Evolutionary conservation across 2,888 invertebrate genomes (phyloP), one percentile per base, ranked within the genome.

Genomic region (Thumatha senex): DNA sequence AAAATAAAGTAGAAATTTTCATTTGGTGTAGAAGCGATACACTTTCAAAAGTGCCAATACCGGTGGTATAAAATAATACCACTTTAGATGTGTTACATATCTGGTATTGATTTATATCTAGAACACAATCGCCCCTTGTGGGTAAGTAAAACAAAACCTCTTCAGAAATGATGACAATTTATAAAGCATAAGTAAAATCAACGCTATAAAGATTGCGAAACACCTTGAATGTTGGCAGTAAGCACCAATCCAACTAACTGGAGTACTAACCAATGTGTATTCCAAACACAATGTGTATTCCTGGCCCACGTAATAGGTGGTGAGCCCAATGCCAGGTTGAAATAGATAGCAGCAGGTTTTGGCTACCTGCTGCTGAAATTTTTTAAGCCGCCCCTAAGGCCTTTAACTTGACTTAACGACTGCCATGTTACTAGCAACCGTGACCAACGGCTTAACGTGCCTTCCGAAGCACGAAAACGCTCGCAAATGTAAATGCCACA

Each of bases 1-100:
- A 70, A 67, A 74, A 81, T 78, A 80, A 70, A 78, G 73, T 85
- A 82, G 86, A 88, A 84, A 82, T 81, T 84, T 81, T 87, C 78
- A 78, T 76, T 54, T n/a, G n/a, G n/a, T n/a, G n/a, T 65, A 49
- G 55, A 61, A 52, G 61, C 73, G 68, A 78, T 80, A 81, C 65
- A 72, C 61, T 68, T 76, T 75, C 80, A 70, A 69, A 83, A 82
- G 79, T 82, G 80, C 78, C 77, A 73, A 69, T 77, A 71, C 82
- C 78, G 79, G 81, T 79, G 77, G 63, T 63, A 72, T 77, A 74
- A 76, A 75, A 70, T 74, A n/a, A n/a, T 10, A 12, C 15, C 14
- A 31, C 8, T 7, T 12, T 40, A 13, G 10, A 11, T 8, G 1
- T 31, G 9, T 40, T 4, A 12, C n/a, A 29, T 2, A 1, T 24